Conservation (phyloP, 2,797 vertebrate species). For the Hemitrygon akajei region DNA sequence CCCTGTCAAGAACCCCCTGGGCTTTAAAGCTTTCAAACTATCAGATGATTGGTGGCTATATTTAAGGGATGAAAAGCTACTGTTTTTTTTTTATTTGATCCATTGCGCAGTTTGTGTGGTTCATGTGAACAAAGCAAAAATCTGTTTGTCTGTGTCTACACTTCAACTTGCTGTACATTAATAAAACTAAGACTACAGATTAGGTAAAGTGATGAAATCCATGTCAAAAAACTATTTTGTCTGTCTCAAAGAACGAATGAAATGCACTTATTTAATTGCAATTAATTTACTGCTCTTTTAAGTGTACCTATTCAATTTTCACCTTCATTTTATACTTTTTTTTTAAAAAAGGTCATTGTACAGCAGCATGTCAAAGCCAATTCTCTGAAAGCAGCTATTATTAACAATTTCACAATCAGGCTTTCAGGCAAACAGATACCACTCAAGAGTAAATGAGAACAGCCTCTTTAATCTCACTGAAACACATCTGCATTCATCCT, state of each 20-base stretch:
- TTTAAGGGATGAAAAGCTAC: neutral
- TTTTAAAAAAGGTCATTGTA: neutral
- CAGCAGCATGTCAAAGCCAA: neutral
- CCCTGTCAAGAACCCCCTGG: neutral
- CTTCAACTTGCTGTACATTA: neutral
- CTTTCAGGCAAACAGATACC: neutral
- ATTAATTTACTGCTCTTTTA: constrained; percentile 16
- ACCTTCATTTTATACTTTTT: neutral
- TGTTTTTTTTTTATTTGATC: neutral
- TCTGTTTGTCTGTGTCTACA: neutral
- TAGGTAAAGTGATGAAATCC: neutral
- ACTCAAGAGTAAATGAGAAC: neutral
- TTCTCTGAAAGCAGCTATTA: constrained; percentile 13
- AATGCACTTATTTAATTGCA: neutral
- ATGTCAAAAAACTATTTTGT: neutral
- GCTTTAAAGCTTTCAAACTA: neutral
- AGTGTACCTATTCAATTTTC: neutral
- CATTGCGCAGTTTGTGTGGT: neutral
- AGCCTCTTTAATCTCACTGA: neutral
- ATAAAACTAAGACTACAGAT: neutral
- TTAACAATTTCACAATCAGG: neutral
- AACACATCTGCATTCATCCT: neutral
- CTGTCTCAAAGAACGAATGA: neutral
- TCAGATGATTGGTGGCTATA: neutral
- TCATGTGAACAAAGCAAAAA: neutral